These are phyloP conservation scores for Selene dorsalis DNA, from an alignment of 2,797 vertebrate genomes.

Conservation along the genomic window DNA sequence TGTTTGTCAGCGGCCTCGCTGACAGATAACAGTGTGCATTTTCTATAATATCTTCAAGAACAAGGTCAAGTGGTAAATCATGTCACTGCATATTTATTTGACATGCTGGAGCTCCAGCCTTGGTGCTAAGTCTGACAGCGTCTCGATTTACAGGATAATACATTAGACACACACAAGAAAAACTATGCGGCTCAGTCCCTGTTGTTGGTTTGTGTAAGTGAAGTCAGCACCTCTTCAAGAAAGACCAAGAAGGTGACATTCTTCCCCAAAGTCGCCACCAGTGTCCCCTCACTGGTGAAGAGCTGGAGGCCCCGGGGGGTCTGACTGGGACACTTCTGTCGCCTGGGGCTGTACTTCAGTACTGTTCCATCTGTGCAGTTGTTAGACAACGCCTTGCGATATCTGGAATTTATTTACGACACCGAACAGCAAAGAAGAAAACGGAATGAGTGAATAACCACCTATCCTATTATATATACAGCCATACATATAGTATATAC, in stretches of 20 bases:
- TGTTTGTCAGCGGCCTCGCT: conserved; percentile 31
- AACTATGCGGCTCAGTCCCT: conserved; percentile 12
- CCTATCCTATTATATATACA: neutral
- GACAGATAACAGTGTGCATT: conserved; percentile 45
- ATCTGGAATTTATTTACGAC: conserved; percentile 79
- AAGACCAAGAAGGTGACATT: conserved; percentile 93
- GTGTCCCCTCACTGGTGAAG: conserved; percentile 88
- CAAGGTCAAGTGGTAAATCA: conserved; percentile 57
- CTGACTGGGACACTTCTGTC: conserved; percentile 89
- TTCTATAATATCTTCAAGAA: conserved; percentile 50
- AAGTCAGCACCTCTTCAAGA: conserved; percentile 88
- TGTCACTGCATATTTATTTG: conserved; percentile 58
- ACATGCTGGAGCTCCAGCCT: conserved; percentile 28
- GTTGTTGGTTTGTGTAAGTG: conserved; percentile 24
- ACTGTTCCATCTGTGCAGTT: conserved; percentile 91
- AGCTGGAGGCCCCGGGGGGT: conserved; percentile 90
- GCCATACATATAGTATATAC: neutral
- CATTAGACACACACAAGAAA: conserved; percentile 27
- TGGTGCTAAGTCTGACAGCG: conserved; percentile 36
- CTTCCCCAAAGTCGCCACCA: conserved; percentile 87
- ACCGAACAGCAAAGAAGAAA: conserved; percentile 30
- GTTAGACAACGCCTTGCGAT: conserved; percentile 91
- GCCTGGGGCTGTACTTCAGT: conserved; percentile 88
- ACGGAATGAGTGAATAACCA: conserved; percentile 12
- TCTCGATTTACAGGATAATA: conserved; percentile 30